Evolutionary conservation across 2,888 invertebrate genomes (phyloP).

Genomic region (Callosobruchus maculatus): DNA sequence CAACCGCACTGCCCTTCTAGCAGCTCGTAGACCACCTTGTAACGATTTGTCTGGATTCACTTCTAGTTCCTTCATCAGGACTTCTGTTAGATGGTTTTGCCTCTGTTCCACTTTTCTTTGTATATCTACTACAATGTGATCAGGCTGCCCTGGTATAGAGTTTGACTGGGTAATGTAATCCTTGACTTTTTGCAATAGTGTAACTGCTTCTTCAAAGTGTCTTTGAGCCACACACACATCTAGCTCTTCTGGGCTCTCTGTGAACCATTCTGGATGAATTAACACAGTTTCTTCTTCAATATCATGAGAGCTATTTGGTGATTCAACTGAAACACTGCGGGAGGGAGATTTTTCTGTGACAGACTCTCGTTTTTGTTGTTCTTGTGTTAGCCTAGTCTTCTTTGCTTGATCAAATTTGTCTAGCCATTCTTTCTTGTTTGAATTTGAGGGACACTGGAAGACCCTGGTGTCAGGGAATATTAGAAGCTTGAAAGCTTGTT

Average conservation of each 20-base stretch:
- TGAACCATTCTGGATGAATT: slow-evolving; percentile 76
- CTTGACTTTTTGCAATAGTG: slow-evolving; percentile 68
- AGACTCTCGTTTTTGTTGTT: slow-evolving; percentile 51
- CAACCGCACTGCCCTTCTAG: slow-evolving; percentile 77
- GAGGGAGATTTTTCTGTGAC: slow-evolving; percentile 49
- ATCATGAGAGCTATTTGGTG: slow-evolving; percentile 48
- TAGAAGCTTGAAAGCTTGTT: slow-evolving; percentile 90
- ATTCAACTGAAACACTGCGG: slow-evolving; percentile 49
- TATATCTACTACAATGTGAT: slow-evolving; percentile 51
- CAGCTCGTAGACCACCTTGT: slow-evolving; percentile 83
- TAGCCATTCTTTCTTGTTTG: slow-evolving; percentile 81
- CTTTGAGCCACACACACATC: slow-evolving; percentile 94
- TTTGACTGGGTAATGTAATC: slow-evolving; percentile 50
- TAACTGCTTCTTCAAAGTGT: slow-evolving; percentile 90
- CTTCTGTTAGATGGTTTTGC: slow-evolving; percentile 76
- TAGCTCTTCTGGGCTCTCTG: slow-evolving; percentile 88
- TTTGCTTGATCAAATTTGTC: slow-evolving; percentile 89
- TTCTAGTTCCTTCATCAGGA: slow-evolving; percentile 84
- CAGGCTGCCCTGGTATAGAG: slow-evolving; percentile 40
- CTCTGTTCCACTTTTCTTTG: slow-evolving; percentile 58
- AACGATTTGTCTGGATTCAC: slow-evolving; percentile 87
- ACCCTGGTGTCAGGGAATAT: slow-evolving; percentile 91
- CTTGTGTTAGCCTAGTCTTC: slow-evolving; percentile 69
- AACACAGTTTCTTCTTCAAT: slow-evolving; percentile 42
- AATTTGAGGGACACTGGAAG: slow-evolving; percentile 81